Evolutionary conservation across 2,888 invertebrate genomes (phyloP), one percentile per base, ranked within the genome.

Genomic region (Nezara viridula): DNA sequence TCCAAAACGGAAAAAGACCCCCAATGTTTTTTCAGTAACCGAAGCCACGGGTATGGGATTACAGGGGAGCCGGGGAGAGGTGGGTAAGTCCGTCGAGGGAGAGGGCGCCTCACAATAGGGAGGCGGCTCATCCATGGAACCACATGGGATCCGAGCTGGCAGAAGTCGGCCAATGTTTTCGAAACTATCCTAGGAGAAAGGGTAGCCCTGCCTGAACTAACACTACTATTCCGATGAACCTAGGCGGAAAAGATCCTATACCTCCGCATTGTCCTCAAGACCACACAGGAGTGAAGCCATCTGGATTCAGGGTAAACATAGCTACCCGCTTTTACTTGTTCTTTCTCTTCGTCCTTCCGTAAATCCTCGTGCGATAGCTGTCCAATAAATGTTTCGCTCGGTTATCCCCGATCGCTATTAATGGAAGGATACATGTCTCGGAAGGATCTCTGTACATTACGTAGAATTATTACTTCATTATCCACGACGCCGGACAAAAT

Each of bases 151-250:
- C n/a, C n/a, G 55, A 55, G 7, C 55, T 55, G 55, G 55, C 55
- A 55, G 55, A 73, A 73, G 73, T 73, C 73, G 73, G 73, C 73
- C 73, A 32, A 37, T 73, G 73, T 73, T 73, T 73, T 73, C 19
- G 37, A 73, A 73, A 73, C 32, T 37, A 73, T 24, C 73, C 73
- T 19, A 37, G 73, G 73, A 37, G 73, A 32, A 73, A 73, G 73
- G 73, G 73, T 19, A n/a, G 32, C 32, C 37, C 73, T 32, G 73
- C 73, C 73, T 73, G 73, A 73, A 73, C 73, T 73, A 73, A 73
- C 73, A 73, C 73, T n/a, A 27, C 73, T 73, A 73, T 73, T 37
- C 32, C 14, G 73, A 73, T 73, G 37, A 73, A 37, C 73, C 19
- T 37, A 37, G 73, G 73, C 73, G 73, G 73, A 73, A 73, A 73